These are phyloP conservation scores for Xenopus tropicalis DNA, from an alignment of 2,113 vertebrate species.

Conservation along the genomic window UCB_Xtro_10.0 CM004448.2:18030501-18031000, in stretches of 20 bases:
- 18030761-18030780: neutral
- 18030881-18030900: too few species aligned
- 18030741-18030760: neutral
- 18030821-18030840: too few species aligned
- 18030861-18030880: too few species aligned
- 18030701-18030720: constrained; percentile 2
- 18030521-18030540: neutral
- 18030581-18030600: neutral
- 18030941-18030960: constrained; percentile 18
- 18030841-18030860: too few species aligned
- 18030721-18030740: constrained; percentile 5
- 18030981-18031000: constrained; percentile 35
- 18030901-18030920: neutral
- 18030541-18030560: neutral
- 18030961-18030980: constrained; percentile 11
- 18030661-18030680: neutral
- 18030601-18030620: neutral
- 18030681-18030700: constrained; percentile 9
- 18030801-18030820: neutral
- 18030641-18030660: constrained; percentile 4
- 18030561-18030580: neutral
- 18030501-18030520: neutral
- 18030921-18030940: constrained; percentile 25
- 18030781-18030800: neutral
- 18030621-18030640: neutral